phyloP scores from a whole-genome alignment of 2,797 vertebrate genomes.

The Sebastes alutus region DNA sequence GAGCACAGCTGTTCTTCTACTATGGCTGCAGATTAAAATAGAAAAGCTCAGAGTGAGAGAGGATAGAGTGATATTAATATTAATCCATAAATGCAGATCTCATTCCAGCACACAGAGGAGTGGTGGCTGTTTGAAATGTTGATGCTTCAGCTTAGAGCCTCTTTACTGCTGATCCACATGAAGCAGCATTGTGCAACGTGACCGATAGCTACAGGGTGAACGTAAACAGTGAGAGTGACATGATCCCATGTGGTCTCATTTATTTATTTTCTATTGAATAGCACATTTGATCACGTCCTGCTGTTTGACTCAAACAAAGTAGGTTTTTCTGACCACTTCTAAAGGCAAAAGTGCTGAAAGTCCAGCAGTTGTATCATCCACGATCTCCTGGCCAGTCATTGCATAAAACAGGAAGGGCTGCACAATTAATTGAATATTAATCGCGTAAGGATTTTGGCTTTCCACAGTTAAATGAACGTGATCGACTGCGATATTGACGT shows the following conservation, averaged over 20 bases:
- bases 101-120: not conserved
- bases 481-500: no score
- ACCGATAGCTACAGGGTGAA: not conserved
- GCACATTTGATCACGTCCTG: not conserved
- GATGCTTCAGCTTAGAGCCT: constrained; percentile 3
- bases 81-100: constrained; percentile 53
- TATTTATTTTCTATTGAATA: rapidly evolving
- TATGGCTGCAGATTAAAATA: constrained; percentile 48
- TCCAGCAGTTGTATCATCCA: no score
- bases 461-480: no score
- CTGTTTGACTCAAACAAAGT: not conserved
- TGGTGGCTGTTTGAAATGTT: not conserved
- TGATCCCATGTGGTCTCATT: not conserved
- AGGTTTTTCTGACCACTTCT: no score
- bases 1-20: constrained; percentile 28
- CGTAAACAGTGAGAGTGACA: not conserved
- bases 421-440: no score
- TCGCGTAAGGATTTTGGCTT: no score
- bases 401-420: rapidly evolving
- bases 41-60: constrained; percentile 4
- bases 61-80: constrained; percentile 38
- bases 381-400: no score
- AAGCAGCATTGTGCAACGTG: not conserved
- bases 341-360: rapidly evolving
- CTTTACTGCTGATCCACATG: not conserved